phyloP scores from a whole-genome alignment of 2,888 invertebrate genomes.

The Xestia ashworthii region DNA sequence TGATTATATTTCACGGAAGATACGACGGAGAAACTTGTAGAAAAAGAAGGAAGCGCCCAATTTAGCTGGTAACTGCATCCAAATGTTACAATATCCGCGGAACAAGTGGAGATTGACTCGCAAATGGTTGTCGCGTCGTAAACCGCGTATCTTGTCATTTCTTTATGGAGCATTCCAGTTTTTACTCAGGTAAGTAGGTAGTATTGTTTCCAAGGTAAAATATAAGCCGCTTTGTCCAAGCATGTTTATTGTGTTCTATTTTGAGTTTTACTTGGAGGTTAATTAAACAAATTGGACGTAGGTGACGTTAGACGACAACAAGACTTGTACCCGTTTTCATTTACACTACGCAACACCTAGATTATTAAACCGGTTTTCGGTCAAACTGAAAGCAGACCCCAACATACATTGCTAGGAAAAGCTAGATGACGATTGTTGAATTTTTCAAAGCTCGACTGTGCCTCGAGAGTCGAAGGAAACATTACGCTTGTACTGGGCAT shows the following conservation, averaged over 20 bases:
- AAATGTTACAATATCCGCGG: constrained; percentile 86
- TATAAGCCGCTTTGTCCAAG: constrained; percentile 54
- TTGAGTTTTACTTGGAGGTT: constrained; percentile 37
- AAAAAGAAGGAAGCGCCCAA: constrained; percentile 83
- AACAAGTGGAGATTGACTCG: constrained; percentile 88
- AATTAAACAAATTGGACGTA: constrained; percentile 29
- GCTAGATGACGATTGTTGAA: too few species aligned
- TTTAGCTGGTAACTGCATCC: constrained; percentile 87
- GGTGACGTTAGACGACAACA: constrained; percentile 7
- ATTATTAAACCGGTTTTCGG: too few species aligned
- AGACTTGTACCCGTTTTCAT: background rate
- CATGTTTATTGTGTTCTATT: constrained; percentile 61
- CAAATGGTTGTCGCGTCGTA: constrained; percentile 83
- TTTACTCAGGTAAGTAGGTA: constrained; percentile 70
- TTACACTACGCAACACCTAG: background rate
- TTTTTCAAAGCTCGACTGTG: background rate
- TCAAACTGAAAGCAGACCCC: too few species aligned
- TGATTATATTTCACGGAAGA: constrained; percentile 69
- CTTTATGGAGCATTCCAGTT: constrained; percentile 76
- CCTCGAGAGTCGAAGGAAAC: background rate
- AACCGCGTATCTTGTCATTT: constrained; percentile 85
- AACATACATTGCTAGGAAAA: too few species aligned
- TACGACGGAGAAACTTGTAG: constrained; percentile 74
- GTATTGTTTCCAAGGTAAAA: constrained; percentile 57
- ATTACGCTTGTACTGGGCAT: background rate